Percentiles rank a stretch among this genome's conserved stretches.
Evolutionary conservation across 2,888 invertebrate genomes (phyloP).

Genomic region (Ashinkailepas kermadecensis): DNA sequence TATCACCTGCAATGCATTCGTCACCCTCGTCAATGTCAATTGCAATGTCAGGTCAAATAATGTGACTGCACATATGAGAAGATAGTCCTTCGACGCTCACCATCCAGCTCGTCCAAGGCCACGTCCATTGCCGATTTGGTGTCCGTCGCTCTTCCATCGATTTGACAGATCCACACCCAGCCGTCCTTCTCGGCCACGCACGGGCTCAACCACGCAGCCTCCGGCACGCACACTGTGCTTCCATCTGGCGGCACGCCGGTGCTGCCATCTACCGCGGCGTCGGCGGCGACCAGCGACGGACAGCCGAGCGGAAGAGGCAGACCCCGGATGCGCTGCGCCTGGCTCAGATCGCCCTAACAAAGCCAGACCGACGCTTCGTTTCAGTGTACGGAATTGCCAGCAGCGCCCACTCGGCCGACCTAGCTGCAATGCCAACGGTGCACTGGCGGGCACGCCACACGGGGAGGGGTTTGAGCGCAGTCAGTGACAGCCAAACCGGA

Average conservation of each 20-base stretch:
- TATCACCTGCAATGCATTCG: too few species aligned
- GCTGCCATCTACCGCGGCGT: neutral
- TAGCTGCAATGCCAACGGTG: too few species aligned
- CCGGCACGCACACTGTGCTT: neutral
- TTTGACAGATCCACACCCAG: neutral
- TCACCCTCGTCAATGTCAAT: too few species aligned
- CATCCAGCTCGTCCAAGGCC: neutral
- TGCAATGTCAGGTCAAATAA: neutral
- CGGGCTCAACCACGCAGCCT: neutral
- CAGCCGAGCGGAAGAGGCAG: neutral
- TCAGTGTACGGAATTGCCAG: too few species aligned
- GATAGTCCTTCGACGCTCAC: neutral
- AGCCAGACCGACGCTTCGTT: too few species aligned
- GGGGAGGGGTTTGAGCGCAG: too few species aligned
- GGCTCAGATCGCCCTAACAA: neutral
- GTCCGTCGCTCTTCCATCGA: neutral
- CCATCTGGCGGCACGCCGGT: neutral
- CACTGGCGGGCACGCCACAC: too few species aligned
- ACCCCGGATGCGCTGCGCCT: neutral
- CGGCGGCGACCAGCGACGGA: neutral
- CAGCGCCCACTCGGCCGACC: too few species aligned
- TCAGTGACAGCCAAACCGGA: too few species aligned
- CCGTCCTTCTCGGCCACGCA: neutral
- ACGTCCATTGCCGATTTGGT: constrained; percentile 39
- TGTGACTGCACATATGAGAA: neutral